These are phyloP conservation scores for Chaenogobius annularis DNA, from an alignment of 2,113 vertebrate genomes.

Conservation along the genomic window DNA sequence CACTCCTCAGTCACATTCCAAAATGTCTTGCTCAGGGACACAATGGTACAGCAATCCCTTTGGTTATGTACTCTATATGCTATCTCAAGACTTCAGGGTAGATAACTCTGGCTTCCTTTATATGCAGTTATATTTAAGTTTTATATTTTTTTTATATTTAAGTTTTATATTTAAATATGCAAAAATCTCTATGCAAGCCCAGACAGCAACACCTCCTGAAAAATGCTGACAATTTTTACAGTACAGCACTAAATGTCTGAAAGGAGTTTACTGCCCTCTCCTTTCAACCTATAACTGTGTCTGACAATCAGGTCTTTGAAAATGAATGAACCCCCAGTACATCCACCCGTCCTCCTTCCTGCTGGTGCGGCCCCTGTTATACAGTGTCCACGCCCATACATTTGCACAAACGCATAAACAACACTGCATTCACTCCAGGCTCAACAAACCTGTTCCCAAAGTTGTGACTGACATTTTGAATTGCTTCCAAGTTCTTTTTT, in stretches of 20 bases:
- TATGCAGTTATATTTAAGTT: too few relatives aligned
- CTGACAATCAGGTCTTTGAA: slow-evolving; percentile 4
- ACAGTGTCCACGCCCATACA: slow-evolving; percentile 20
- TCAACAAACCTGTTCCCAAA: slow-evolving; percentile 65
- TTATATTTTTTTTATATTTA: too few relatives aligned
- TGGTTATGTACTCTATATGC: neutral
- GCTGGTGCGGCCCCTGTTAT: slow-evolving; percentile 5
- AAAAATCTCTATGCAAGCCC: neutral
- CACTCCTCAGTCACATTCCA: neutral
- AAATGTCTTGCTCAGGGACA: neutral
- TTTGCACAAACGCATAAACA: slow-evolving; percentile 11
- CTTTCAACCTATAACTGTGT: neutral
- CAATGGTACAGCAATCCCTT: too few relatives aligned
- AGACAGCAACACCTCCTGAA: neutral
- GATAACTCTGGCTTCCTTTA: too few relatives aligned
- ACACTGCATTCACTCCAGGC: slow-evolving; percentile 22
- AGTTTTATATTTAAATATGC: too few relatives aligned
- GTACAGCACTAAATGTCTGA: neutral
- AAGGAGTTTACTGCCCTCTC: neutral
- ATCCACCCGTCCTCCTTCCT: slow-evolving; percentile 1
- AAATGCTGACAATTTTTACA: neutral
- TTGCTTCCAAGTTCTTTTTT: slow-evolving; percentile 27
- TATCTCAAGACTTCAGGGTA: neutral
- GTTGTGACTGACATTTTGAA: slow-evolving; percentile 43
- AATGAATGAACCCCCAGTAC: slow-evolving; percentile 20